These are phyloP conservation scores for Cataglyphis albicans DNA, from an alignment of 2,888 invertebrate species.

Conservation along the genomic window DNA sequence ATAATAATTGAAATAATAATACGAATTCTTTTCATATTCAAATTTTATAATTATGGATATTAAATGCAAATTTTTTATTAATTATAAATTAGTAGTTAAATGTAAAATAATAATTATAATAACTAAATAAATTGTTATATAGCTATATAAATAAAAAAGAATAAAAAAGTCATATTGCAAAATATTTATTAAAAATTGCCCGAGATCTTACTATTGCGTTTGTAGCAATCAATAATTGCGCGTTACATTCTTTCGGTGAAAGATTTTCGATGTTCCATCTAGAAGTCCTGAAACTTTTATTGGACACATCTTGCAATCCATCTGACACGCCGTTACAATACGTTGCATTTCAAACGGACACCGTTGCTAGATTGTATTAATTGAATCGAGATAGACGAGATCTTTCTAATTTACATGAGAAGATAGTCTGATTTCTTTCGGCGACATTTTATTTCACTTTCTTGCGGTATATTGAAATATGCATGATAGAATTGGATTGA, in stretches of 20 bases:
- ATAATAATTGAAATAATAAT: neutral
- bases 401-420: constrained; percentile 21
- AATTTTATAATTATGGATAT: neutral
- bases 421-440: constrained; percentile 14
- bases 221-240: constrained; percentile 21
- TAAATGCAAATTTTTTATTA: neutral
- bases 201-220: neutral
- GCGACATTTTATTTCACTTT: constrained; percentile 4
- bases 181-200: constrained; percentile 41
- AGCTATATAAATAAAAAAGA: neutral
- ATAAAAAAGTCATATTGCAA: neutral
- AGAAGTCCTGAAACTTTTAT: constrained; percentile 42
- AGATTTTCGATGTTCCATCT: constrained; percentile 32
- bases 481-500: neutral
- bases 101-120: neutral
- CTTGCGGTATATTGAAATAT: neutral
- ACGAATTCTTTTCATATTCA: neutral
- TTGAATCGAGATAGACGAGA: constrained; percentile 30
- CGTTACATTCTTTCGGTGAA: constrained; percentile 22
- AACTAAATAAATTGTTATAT: constrained; percentile 3
- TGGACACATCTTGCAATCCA: constrained; percentile 36
- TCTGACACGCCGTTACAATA: constrained; percentile 34
- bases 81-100: constrained; percentile 5
- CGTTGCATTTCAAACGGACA: neutral
- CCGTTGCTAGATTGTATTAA: constrained; percentile 34